phyloP scores from a whole-genome alignment of 1,140 invertebrate species.

The Ditylenchus dipsaci region DNA sequence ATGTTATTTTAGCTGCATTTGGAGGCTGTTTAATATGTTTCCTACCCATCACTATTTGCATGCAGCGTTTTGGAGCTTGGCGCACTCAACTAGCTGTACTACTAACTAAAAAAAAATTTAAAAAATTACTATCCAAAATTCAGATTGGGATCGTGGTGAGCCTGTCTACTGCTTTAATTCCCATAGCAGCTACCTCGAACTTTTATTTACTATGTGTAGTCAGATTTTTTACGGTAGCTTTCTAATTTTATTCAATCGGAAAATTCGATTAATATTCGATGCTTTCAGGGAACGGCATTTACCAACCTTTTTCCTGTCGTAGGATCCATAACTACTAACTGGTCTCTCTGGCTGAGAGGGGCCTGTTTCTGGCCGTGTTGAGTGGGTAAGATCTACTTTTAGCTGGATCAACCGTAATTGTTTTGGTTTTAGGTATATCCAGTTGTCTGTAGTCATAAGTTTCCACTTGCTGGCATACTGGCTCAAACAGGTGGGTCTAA shows the following conservation, averaged over 20 bases:
- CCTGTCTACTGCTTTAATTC: conserved; percentile 9
- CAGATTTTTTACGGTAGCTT: conserved; percentile 2
- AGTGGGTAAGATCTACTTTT: conserved; percentile 1
- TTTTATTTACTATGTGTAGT: conserved; percentile 7
- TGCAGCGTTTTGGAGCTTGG: conserved; percentile 12
- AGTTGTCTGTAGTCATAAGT: conserved; percentile 9
- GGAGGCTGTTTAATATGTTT: conserved; percentile 10
- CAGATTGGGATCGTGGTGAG: conserved; percentile 5
- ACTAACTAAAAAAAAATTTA: not conserved
- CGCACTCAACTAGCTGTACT: conserved; percentile 5
- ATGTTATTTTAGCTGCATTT: conserved; percentile 7
- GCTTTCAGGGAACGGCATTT: conserved; percentile 7
- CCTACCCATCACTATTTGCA: conserved; percentile 3
- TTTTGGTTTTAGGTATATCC: conserved; percentile 15
- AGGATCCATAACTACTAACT: conserved; percentile 10
- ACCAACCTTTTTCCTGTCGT: conserved; percentile 20
- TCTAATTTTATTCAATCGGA: not conserved
- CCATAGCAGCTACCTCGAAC: conserved; percentile 3
- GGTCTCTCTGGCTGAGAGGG: conserved; percentile 8
- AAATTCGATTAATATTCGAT: not conserved
- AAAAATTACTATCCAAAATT: not conserved
- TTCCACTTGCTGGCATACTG: conserved; percentile 9
- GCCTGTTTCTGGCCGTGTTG: not conserved
- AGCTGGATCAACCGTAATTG: not conserved
- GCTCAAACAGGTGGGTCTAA: not conserved